Evolutionary conservation across 2,113 vertebrate species (phyloP), one percentile per base, ranked within the genome.

Genomic region (Morphnarchus princeps): DNA sequence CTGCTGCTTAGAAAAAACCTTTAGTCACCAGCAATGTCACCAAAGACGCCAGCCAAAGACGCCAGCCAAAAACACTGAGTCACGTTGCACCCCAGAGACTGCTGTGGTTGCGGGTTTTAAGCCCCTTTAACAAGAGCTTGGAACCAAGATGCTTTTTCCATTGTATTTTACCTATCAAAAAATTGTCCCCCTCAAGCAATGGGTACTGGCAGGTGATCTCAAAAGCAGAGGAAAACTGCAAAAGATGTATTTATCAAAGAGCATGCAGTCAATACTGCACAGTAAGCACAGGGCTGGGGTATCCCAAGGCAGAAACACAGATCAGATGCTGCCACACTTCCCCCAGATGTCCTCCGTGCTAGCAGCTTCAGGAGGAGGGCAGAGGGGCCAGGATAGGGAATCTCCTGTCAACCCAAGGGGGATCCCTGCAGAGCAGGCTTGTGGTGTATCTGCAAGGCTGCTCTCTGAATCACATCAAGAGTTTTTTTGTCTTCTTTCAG

Each of bases 381-480:
- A 50, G 47, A 85, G 21, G 81, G 10, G 10, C 8, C 0, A 1
- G 11, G 20, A 38, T 3, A 28, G 26, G 31, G 49, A 72, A 86
- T 9, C 9, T 70, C n/a, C 73, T 8, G 7, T 50, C 54, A 81
- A 49, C 25, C 42, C 32, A 43, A 92, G 50, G 17, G 21, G 12
- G 8, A 22, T 55, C 18, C 50, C 81, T 78, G 40, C 31, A 61
- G 29, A 16, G 18, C 2, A 4, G 26, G 55, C n/a, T 63, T 77
- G 26, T 86, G 13, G 22, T 49, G 13, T 25, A 52, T 25, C 55
- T 78, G 20, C 76, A 83, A 93, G 49, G 34, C 43, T 50, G 4
- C 45, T 77, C 55, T 70, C 63, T 61, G 63, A 87, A 81, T 73
- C 63, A 36, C 13, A 26, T 18, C 0, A 0, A 0, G 67, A 65